phyloP scores from a whole-genome alignment of 2,888 invertebrate genomes.

The Dinocampus coccinellae region DNA sequence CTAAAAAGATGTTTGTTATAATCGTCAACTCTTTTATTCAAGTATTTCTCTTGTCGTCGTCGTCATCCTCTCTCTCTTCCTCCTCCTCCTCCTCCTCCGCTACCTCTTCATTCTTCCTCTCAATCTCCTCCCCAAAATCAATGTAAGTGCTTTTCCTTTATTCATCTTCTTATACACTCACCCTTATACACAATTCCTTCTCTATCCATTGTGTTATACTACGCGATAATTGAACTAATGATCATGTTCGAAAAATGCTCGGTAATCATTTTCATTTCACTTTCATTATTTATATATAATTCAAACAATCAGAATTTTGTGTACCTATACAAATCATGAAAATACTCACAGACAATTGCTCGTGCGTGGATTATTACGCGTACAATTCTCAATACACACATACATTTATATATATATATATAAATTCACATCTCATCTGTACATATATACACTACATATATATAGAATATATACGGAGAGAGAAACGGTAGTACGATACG shows the following conservation, averaged over 20 bases:
- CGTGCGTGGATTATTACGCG: slow-evolving; percentile 16
- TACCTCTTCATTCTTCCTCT: not conserved
- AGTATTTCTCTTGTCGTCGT: no score
- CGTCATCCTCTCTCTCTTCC: no score
- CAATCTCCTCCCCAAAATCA: not conserved
- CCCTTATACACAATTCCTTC: not conserved
- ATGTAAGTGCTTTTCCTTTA: not conserved
- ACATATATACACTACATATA: not conserved
- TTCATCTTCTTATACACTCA: not conserved
- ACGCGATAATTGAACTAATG: slow-evolving; percentile 68
- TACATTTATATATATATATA: slow-evolving; percentile 3
- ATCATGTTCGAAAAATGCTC: slow-evolving; percentile 62
- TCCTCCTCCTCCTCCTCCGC: no score
- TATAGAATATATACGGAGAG: not conserved
- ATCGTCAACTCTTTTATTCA: not conserved
- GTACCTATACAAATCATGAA: not conserved
- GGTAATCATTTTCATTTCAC: slow-evolving; percentile 52
- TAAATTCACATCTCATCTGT: slow-evolving; percentile 9
- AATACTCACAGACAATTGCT: slow-evolving; percentile 19
- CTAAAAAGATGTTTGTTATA: not conserved
- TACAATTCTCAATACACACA: slow-evolving; percentile 3
- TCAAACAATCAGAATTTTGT: not conserved
- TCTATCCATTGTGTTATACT: slow-evolving; percentile 58
- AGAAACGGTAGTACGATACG: slow-evolving; percentile 4
- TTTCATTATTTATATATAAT: not conserved